Base-by-base conservation (phyloP, 2,797 vertebrate species). In the Rhinichthys osculus region DNA sequence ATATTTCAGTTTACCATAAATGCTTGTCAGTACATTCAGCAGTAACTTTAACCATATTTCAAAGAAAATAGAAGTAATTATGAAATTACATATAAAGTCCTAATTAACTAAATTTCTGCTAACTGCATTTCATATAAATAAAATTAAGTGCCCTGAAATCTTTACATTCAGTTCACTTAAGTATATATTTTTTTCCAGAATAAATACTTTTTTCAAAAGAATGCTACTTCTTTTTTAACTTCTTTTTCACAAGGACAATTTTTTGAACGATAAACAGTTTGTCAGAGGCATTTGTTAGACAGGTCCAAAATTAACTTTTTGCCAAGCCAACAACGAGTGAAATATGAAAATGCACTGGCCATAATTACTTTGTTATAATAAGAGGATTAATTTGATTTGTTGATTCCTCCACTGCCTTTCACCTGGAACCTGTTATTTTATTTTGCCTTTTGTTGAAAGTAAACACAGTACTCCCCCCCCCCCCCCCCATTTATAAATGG, bases 401-500 rank as follows among this genome's bases (percentile, higher is more conserved):
- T 30, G 27, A 16, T 27, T 30, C 13, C 27, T 64, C 5, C 62
- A 30, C 27, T 16, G 57, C 23, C 7, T 35, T 50, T 3, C 71
- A 35, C 27, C 71, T 38, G 40, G 40, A 13, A 38, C 23, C 30
- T 66, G 66, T 16, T 33, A 59, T 74, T 64, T 23, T 3, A 80
- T 50, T 73, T 59, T 42, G n/a, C 19, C 9, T 84, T 72, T 23
- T 50, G 69, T 80, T 79, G n/a, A n/a, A n/a, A n/a, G n/a, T n/a
- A n/a, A n/a, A n/a, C n/a, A n/a, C n/a, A n/a, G n/a, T n/a, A n/a
- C n/a, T n/a, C n/a, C n/a, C n/a, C 27, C 27, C 27, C 27, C 27
- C 27, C 6, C 42, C 21, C n/a, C 59, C 38, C 38, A 6, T 38
- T 38, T 38, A 38, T 38, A 38, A 38, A 38, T 38, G 91, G 92